phyloP scores from a whole-genome alignment of 2,888 invertebrate species.

The Caradrina kadenii region DNA sequence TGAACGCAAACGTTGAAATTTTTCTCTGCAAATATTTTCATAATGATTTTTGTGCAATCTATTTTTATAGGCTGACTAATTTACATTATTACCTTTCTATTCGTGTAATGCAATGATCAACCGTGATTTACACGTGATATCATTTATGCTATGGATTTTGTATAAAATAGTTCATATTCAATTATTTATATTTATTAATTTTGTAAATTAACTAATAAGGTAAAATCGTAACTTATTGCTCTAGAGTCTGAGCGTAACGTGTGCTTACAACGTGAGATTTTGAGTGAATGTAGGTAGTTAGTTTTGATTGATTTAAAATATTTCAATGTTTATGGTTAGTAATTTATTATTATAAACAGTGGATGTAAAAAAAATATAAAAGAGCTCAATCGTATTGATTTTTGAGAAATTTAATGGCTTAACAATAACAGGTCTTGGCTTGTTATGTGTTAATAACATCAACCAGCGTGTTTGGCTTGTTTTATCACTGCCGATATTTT shows the following conservation, averaged over 20 bases:
- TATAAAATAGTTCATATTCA: constrained; percentile 87
- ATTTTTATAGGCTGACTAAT: constrained; percentile 87
- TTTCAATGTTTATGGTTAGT: constrained; percentile 77
- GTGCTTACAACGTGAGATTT: constrained; percentile 83
- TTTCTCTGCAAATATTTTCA: constrained; percentile 82
- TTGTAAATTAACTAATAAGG: constrained; percentile 84
- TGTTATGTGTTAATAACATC: constrained; percentile 68
- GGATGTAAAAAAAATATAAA: constrained; percentile 64
- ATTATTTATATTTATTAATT: constrained; percentile 88
- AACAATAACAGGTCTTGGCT: constrained; percentile 50
- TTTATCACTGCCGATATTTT: constrained; percentile 88
- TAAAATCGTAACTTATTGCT: constrained; percentile 81
- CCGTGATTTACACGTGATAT: constrained; percentile 79
- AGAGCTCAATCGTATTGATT: constrained; percentile 65
- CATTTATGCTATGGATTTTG: constrained; percentile 87
- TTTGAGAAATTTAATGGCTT: constrained; percentile 63
- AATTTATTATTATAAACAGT: constrained; percentile 73
- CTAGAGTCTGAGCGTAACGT: constrained; percentile 79
- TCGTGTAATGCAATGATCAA: constrained; percentile 70
- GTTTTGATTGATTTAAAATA: constrained; percentile 80
- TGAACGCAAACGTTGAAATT: constrained; percentile 65
- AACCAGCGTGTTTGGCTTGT: constrained; percentile 82
- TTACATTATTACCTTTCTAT: constrained; percentile 72
- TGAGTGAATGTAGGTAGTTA: constrained; percentile 81
- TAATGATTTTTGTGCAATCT: constrained; percentile 86